Evolutionary conservation across 2,888 invertebrate species (phyloP), one percentile per base, ranked within the genome.

Genomic region (Phalera bucephala): DNA sequence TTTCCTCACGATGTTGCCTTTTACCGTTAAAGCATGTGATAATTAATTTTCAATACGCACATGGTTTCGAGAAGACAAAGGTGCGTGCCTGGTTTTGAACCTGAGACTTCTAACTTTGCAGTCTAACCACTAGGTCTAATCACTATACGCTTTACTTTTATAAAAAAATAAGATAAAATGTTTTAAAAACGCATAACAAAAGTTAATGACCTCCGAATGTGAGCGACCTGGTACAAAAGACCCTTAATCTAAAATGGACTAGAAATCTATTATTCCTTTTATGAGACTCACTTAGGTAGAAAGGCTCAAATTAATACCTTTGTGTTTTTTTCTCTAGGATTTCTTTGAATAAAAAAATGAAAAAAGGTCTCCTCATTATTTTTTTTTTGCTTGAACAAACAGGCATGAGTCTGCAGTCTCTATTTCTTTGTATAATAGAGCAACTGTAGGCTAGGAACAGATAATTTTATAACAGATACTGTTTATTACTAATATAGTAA

Each of bases 381-480:
- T 36, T 39, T 44, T 34, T 39, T 29, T 37, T 32, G 38, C 30
- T 42, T 30, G 19, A 26, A 27, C 21, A 31, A 48, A 40, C 27
- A 35, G 33, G 41, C 32, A 30, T 45, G 47, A 46, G 33, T 52
- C 44, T 45, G 42, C 41, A 48, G 37, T 40, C 31, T 38, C 49
- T 44, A 52, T 43, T 40, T 35, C 41, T 45, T 48, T 48, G 36
- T 19, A 36, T 39, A 38, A 39, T 38, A 36, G 28, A 30, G 17
- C 38, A 28, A 31, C 8, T 3, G 10, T 12, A 27, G 8, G n/a
- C 22, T 28, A 29, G 23, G 21, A 8, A 21, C 19, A n/a, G 5
- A 28, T n/a, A n/a, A n/a, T n/a, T n/a, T n/a, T n/a, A n/a, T n/a
- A n/a, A n/a, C n/a, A n/a, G n/a, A n/a, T n/a, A n/a, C n/a, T n/a